phyloP scores from a whole-genome alignment of 1,140 invertebrate genomes.

The Gonatopus flavifemur region DNA sequence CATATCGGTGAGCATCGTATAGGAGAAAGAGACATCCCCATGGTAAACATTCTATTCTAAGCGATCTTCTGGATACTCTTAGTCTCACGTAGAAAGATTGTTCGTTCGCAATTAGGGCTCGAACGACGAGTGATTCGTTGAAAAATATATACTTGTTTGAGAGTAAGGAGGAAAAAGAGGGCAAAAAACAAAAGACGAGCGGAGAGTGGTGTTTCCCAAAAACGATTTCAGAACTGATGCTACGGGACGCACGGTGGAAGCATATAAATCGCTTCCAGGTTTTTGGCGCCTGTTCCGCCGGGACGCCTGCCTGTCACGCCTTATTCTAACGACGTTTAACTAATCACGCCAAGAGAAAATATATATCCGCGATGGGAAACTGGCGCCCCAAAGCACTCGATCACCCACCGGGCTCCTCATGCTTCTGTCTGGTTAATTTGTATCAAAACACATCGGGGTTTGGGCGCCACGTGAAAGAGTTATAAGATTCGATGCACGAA shows the following conservation, averaged over 20 bases:
- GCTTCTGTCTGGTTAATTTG: conserved; percentile 30
- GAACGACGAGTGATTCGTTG: conserved; percentile 33
- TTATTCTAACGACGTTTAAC: conserved; percentile 46
- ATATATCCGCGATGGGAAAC: conserved; percentile 34
- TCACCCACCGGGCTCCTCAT: conserved; percentile 16
- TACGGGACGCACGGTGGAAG: conserved; percentile 7
- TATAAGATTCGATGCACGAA: conserved; percentile 10
- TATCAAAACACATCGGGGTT: conserved; percentile 32
- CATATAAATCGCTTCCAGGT: conserved; percentile 50
- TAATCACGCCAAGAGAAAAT: conserved; percentile 43
- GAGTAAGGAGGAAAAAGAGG: conserved; percentile 1
- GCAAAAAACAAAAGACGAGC: conserved; percentile 3
- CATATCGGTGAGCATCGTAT: no score
- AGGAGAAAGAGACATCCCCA: no score
- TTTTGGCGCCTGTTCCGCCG: conserved; percentile 25
- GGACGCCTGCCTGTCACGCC: conserved; percentile 33
- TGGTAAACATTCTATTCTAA: no score
- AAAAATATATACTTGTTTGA: conserved; percentile 28
- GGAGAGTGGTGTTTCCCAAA: conserved; percentile 17
- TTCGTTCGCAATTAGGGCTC: conserved; percentile 33
- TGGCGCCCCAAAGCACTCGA: conserved; percentile 22
- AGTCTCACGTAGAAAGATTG: no score
- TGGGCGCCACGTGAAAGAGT: conserved; percentile 25
- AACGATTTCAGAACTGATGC: conserved; percentile 24
- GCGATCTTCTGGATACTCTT: no score